Percentiles rank a stretch among this genome's conserved stretches.
These are phyloP conservation scores for Ovibos moschatus DNA, from an alignment of 2,113 vertebrate species.

Conservation along the genomic window DNA sequence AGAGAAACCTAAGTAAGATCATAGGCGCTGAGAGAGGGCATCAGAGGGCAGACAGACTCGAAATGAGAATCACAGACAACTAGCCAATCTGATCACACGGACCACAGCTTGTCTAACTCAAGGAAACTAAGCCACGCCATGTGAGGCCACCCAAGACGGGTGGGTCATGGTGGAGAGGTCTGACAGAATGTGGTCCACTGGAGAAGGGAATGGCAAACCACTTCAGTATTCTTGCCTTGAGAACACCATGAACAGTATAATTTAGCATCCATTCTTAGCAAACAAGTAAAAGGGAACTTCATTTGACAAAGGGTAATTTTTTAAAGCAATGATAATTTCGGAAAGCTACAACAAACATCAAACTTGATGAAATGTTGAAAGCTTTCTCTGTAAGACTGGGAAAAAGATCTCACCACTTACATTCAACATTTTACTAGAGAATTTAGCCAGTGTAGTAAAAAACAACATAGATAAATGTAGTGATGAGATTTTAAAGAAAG, in stretches of 20 bases:
- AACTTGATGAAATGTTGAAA: neutral
- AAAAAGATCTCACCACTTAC: neutral
- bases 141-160: too few relatives aligned
- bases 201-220: neutral
- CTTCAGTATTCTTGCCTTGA: too few relatives aligned
- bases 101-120: too few relatives aligned
- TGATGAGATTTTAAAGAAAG: neutral
- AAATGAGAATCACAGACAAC: too few relatives aligned
- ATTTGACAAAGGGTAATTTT: neutral
- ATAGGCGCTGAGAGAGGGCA: too few relatives aligned
- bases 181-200: neutral
- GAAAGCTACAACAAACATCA: neutral
- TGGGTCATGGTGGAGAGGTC: neutral
- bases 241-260: neutral
- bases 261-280: neutral
- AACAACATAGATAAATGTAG: neutral
- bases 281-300: neutral
- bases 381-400: neutral
- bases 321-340: neutral
- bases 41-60: too few relatives aligned
- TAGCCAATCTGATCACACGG: too few relatives aligned
- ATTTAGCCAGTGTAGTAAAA: neutral
- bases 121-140: too few relatives aligned
- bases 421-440: neutral
- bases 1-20: too few relatives aligned